Conservation (phyloP, 2,888 invertebrate genomes). For the Piscicola geometra region DNA sequence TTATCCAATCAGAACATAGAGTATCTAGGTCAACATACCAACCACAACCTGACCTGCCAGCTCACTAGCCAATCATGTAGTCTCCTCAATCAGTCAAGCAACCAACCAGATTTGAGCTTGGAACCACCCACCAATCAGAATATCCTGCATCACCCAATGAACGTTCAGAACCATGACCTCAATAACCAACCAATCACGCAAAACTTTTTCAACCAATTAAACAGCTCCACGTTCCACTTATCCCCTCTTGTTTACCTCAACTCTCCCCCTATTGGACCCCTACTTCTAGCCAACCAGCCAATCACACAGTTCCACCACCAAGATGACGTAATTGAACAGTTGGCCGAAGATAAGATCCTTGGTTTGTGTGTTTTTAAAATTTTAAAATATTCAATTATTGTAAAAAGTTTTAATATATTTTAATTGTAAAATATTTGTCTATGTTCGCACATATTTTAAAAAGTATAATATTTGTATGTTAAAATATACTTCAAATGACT, state of each 20-base stretch:
- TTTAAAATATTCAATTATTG: no score
- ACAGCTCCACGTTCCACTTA: no score
- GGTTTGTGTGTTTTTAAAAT: no score
- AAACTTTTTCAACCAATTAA: not conserved
- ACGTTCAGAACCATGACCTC: not conserved
- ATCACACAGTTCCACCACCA: not conserved
- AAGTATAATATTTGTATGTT: no score
- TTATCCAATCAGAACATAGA: not conserved
- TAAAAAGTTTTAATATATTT: no score
- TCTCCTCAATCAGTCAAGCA: not conserved
- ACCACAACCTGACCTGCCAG: not conserved
- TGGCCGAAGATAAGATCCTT: no score
- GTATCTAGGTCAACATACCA: not conserved
- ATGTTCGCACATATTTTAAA: no score
- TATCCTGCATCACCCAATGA: not conserved
- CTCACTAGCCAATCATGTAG: not conserved
- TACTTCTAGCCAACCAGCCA: not conserved
- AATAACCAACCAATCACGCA: not conserved
- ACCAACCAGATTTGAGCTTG: not conserved
- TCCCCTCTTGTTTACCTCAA: not conserved
- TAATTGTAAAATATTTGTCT: no score
- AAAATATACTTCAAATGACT: no score
- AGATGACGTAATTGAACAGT: no score
- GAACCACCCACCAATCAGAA: not conserved
- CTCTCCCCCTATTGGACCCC: not conserved